Evolutionary conservation across 2,888 invertebrate genomes (phyloP).

Genomic region (Cheilosia impressa): DNA sequence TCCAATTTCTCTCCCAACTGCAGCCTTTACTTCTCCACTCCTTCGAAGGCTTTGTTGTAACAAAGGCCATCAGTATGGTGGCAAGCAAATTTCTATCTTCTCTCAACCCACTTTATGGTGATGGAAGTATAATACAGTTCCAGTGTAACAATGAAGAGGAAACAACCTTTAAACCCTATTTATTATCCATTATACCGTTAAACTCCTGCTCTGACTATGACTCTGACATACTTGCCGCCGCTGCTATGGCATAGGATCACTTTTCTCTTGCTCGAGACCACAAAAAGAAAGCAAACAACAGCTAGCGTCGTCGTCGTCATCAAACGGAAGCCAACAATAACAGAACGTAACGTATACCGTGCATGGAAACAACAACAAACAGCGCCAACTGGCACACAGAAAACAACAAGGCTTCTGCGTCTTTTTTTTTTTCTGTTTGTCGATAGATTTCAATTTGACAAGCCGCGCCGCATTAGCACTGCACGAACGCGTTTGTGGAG

Average conservation of each 20-base stretch:
- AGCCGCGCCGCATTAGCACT: constrained; percentile 52
- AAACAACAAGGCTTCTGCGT: constrained; percentile 8
- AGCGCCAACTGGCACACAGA: constrained; percentile 24
- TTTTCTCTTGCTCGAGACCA: constrained; percentile 55
- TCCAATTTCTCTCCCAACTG: background rate
- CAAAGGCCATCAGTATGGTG: constrained; percentile 1
- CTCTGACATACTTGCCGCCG: constrained; percentile 23
- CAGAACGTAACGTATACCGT: constrained; percentile 29
- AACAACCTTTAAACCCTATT: constrained; percentile 67
- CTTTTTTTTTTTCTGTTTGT: constrained; percentile 33
- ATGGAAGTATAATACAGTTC: constrained; percentile 33
- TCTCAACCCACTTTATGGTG: constrained; percentile 31
- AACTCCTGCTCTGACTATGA: constrained; percentile 32
- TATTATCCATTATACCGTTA: constrained; percentile 66
- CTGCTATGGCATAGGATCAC: constrained; percentile 34
- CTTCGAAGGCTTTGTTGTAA: constrained; percentile 15
- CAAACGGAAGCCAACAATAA: constrained; percentile 60
- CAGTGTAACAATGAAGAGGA: constrained; percentile 42
- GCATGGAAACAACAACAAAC: constrained; percentile 29
- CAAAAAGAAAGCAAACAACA: constrained; percentile 40
- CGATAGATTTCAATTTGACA: constrained; percentile 68
- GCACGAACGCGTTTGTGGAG: constrained; percentile 35
- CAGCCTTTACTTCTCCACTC: background rate
- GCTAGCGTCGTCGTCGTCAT: constrained; percentile 1
- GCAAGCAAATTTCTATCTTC: constrained; percentile 49